Conservation (phyloP, 2,888 invertebrate genomes). For the Ichneumoninae sp. region DNA sequence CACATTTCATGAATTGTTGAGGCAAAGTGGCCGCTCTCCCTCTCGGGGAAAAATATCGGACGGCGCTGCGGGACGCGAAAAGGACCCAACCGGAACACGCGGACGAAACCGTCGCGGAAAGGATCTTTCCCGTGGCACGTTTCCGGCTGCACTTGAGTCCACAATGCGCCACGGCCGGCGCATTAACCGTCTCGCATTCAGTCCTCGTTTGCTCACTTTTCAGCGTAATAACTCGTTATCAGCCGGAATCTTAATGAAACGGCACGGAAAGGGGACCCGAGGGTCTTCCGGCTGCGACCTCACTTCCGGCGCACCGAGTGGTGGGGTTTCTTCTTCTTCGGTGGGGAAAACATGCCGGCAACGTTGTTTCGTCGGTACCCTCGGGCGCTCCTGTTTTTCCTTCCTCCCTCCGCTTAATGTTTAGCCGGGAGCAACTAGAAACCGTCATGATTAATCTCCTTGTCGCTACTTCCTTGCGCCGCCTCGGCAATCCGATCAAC, state of each 20-base stretch:
- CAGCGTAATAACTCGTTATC: slow-evolving; percentile 60
- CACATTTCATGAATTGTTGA: slow-evolving; percentile 37
- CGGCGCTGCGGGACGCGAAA: background rate
- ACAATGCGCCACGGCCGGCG: background rate
- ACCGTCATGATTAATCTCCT: slow-evolving; percentile 58
- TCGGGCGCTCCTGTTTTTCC: slow-evolving; percentile 4
- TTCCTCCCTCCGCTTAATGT: slow-evolving; percentile 16
- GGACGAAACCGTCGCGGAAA: slow-evolving; percentile 7
- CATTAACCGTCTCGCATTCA: background rate
- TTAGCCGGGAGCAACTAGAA: slow-evolving; percentile 29
- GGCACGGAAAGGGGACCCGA: slow-evolving; percentile 47
- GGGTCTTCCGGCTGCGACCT: slow-evolving; percentile 59
- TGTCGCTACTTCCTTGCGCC: slow-evolving; percentile 41
- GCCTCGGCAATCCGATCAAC: slow-evolving; percentile 54
- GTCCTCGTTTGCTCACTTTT: slow-evolving; percentile 4
- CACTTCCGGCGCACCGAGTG: slow-evolving; percentile 58
- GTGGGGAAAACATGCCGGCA: slow-evolving; percentile 53
- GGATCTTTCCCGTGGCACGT: slow-evolving; percentile 9
- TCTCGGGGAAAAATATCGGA: background rate
- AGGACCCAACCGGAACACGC: background rate
- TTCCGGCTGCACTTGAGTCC: background rate
- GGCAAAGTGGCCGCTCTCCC: slow-evolving; percentile 20
- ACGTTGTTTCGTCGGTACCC: slow-evolving; percentile 29
- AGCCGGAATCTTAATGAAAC: slow-evolving; percentile 63
- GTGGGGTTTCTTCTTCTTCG: slow-evolving; percentile 41